These are phyloP conservation scores for Clistopyga incitator DNA, from an alignment of 2,888 invertebrate species.

Conservation along the genomic window DNA sequence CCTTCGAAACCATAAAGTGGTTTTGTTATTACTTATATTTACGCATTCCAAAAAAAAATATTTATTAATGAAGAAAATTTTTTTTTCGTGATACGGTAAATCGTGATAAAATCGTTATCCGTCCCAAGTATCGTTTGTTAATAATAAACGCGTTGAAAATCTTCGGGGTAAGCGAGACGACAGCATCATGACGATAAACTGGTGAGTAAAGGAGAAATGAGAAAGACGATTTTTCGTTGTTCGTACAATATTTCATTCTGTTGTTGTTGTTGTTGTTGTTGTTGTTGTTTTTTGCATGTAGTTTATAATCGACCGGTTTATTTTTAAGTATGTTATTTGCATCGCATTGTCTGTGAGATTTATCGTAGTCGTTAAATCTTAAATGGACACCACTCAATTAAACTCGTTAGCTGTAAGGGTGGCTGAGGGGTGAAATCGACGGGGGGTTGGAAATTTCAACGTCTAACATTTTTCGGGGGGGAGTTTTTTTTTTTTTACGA, in stretches of 20 bases:
- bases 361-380: slow-evolving; percentile 23
- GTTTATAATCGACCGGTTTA: slow-evolving; percentile 16
- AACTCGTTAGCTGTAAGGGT: slow-evolving; percentile 17
- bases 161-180: slow-evolving; percentile 54
- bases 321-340: slow-evolving; percentile 2
- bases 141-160: slow-evolving; percentile 29
- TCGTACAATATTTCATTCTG: background rate
- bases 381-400: slow-evolving; percentile 32
- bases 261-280: too few relatives aligned
- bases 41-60: background rate
- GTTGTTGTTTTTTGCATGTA: slow-evolving; percentile 16
- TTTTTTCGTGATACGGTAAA: slow-evolving; percentile 37
- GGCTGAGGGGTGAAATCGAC: background rate
- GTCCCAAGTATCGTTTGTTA: slow-evolving; percentile 49
- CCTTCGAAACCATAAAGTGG: slow-evolving; percentile 61
- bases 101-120: slow-evolving; percentile 64
- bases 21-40: slow-evolving; percentile 34
- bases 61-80: slow-evolving; percentile 1
- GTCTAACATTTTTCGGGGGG: background rate
- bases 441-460: slow-evolving; percentile 20
- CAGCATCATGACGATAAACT: slow-evolving; percentile 64
- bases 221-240: background rate
- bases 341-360: slow-evolving; percentile 3
- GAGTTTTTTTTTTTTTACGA: too few relatives aligned
- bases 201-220: slow-evolving; percentile 62